Evolutionary conservation across 2,797 vertebrate genomes (phyloP), one percentile per base, ranked within the genome.

Genomic region (Mormyrus hasselquistii): DNA sequence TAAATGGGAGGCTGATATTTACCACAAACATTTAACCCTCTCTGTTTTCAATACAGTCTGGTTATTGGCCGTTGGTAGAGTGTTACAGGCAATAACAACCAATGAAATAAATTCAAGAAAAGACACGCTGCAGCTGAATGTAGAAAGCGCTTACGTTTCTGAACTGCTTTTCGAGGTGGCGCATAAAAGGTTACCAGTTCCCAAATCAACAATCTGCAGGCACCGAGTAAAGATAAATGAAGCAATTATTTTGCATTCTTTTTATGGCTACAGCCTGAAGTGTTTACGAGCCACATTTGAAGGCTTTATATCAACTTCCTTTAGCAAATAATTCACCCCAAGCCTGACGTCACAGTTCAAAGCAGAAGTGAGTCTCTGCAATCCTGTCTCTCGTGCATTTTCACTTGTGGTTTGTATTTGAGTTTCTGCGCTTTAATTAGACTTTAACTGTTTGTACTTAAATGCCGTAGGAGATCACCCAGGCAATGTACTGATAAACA

Each of bases 161-260:
- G 38, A n/a, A 82, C 16, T 82, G 41, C 76, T 82, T 82, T 82
- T 82, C 19, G 19, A n/a, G 38, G 41, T 82, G 41, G 44, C 5
- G 76, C 76, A 82, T 34, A 47, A 47, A 82, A 82, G 76, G 76
- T 82, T 22, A 82, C 41, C 41, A 82, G 76, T 82, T 82, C 76
- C 16, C 76, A 82, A 82, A 82, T 82, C 47, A 82, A 47, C 76
- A 82, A 47, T 82, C 76, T 82, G 19, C 76, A 44, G 41, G 6
- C 38, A 2, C 41, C 19, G 76, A 44, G 76, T 82, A 82, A 82
- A 82, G 76, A 82, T 82, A 82, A 34, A 82, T 47, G 76, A 82
- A 82, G 41, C 76, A 47, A 82, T 82, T 82, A 82, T 82, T 82
- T 82, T 47, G 76, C 41, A 22, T 82, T 82, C 41, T 82, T 82